Conservation (phyloP, 2,888 invertebrate genomes). For the Rhimphoctona megacephalus region DNA sequence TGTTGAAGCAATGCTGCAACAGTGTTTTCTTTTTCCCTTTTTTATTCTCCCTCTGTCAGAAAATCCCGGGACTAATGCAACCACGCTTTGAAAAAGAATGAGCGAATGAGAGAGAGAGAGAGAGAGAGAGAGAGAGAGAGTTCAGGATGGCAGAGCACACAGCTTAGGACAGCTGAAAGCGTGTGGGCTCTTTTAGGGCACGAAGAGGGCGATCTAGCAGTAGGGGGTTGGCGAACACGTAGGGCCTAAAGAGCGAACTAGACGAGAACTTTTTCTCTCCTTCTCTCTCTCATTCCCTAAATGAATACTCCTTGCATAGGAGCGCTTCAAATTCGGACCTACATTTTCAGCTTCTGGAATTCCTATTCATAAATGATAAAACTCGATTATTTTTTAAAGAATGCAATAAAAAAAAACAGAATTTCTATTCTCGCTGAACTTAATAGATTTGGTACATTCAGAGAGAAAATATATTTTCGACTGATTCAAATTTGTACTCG, state of each 20-base stretch:
- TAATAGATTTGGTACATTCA: background rate
- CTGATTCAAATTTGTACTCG: too few relatives aligned
- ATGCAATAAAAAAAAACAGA: background rate
- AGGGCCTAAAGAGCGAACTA: constrained; percentile 48
- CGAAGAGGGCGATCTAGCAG: constrained; percentile 64
- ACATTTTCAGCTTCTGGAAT: background rate
- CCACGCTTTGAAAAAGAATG: constrained; percentile 66
- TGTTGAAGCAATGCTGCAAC: constrained; percentile 39
- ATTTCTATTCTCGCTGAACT: background rate
- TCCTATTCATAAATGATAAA: background rate
- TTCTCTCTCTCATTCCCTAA: background rate
- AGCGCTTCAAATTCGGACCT: background rate
- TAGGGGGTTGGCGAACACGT: constrained; percentile 54
- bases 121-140: constrained; percentile 68
- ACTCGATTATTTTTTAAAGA: background rate
- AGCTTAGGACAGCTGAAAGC: constrained; percentile 72
- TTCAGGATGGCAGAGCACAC: constrained; percentile 73
- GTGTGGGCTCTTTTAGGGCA: constrained; percentile 72
- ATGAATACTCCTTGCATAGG: constrained; percentile 4
- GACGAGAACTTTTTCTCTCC: constrained; percentile 36
- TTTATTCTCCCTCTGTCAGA: constrained; percentile 39
- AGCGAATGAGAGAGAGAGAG: constrained; percentile 70
- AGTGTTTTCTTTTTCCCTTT: constrained; percentile 44
- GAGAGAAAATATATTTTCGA: background rate
- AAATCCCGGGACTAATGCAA: constrained; percentile 46